A percentile compares a stretch with the other conserved stretches of the same genome.
phyloP scores from a whole-genome alignment of 2,888 invertebrate species.

The Coleophora flavipennella region DNA sequence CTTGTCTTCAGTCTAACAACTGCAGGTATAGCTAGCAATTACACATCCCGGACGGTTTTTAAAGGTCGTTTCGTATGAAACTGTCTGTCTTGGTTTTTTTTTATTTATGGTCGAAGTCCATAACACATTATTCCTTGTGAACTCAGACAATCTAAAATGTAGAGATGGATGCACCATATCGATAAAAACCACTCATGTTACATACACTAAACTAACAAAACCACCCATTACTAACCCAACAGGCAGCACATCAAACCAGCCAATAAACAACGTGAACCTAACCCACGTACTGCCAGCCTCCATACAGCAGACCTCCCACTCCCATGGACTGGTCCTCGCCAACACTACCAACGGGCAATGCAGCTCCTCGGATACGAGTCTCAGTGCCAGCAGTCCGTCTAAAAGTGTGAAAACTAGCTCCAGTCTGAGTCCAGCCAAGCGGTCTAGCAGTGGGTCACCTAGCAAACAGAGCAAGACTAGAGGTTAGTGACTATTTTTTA shows the following conservation, averaged over 20 bases:
- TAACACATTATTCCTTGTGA: too few species aligned
- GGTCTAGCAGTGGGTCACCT: slow-evolving; percentile 87
- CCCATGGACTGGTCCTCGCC: slow-evolving; percentile 41
- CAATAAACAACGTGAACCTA: slow-evolving; percentile 57
- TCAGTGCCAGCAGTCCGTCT: slow-evolving; percentile 85
- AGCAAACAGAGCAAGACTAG: slow-evolving; percentile 84
- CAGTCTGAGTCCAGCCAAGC: slow-evolving; percentile 87
- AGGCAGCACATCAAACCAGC: slow-evolving; percentile 39
- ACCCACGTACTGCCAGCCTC: slow-evolving; percentile 43
- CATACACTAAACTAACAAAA: too few species aligned
- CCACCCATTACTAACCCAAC: slow-evolving; percentile 2
- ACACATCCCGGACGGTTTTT: too few species aligned
- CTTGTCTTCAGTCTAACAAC: too few species aligned
- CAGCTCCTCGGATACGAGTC: slow-evolving; percentile 68
- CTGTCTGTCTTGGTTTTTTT: too few species aligned
- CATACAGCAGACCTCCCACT: slow-evolving; percentile 45
- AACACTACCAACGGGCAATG: slow-evolving; percentile 58
- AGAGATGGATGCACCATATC: too few species aligned
- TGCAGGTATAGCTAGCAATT: too few species aligned
- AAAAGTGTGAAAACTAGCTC: slow-evolving; percentile 90
- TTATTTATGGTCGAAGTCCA: too few species aligned
- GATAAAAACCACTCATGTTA: neutral
- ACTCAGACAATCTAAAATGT: too few species aligned
- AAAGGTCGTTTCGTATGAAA: too few species aligned
- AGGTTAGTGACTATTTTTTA: slow-evolving; percentile 74